These are phyloP conservation scores for Pangasius macronema DNA, from an alignment of 2,797 vertebrate species.

Conservation along the genomic window DNA sequence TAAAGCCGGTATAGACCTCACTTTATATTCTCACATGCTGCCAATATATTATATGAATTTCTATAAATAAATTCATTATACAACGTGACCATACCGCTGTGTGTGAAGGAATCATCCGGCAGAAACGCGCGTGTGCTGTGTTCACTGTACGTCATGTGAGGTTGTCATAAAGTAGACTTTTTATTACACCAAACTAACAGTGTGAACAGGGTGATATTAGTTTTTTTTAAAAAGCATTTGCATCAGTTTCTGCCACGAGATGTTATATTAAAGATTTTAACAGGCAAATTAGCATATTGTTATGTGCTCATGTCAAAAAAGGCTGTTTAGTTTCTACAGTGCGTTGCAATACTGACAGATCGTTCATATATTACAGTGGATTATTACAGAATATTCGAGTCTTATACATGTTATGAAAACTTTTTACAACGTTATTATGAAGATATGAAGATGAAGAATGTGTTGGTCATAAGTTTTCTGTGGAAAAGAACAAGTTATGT, in stretches of 20 bases:
- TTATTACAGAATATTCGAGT: background rate
- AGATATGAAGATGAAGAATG: background rate
- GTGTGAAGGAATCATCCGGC: background rate
- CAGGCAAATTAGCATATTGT: background rate
- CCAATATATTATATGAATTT: conserved; percentile 3
- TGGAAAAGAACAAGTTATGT: background rate
- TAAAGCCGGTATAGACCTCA: background rate
- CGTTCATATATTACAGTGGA: background rate
- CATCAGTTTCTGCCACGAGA: background rate
- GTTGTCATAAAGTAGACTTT: background rate
- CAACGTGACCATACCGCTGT: background rate
- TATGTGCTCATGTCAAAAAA: background rate
- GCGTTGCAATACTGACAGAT: background rate
- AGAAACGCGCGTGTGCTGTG: background rate
- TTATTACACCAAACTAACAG: background rate
- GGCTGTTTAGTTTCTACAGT: background rate
- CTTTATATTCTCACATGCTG: background rate
- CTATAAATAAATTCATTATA: conserved; percentile 1
- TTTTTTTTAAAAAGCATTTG: background rate
- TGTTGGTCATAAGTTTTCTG: background rate
- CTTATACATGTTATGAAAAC: background rate
- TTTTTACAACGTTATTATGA: background rate
- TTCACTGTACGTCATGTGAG: background rate
- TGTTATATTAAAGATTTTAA: background rate
- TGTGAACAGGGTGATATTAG: background rate